Evolutionary conservation across 2,797 vertebrate genomes (phyloP).

Genomic region (Peromyscus melanophrys): DNA sequence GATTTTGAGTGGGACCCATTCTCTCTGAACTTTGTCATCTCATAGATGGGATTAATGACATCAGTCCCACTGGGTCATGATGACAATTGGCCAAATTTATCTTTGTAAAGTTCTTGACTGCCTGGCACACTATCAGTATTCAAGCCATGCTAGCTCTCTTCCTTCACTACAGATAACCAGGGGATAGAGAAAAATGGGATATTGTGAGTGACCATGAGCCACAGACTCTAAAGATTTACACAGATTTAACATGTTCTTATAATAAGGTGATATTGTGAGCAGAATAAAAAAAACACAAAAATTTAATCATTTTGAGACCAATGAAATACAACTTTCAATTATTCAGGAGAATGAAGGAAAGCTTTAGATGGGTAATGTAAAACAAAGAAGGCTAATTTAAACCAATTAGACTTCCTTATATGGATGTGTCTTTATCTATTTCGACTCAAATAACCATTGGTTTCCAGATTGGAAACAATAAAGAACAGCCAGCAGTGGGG

Average conservation of each 20-base stretch:
- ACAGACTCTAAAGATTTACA: not conserved
- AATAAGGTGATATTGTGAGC: slow-evolving; percentile 44
- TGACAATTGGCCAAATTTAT: not conserved
- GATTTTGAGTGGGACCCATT: not conserved
- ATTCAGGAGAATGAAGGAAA: slow-evolving; percentile 18
- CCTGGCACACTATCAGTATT: not conserved
- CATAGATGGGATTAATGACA: slow-evolving; percentile 13
- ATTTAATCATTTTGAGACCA: slow-evolving; percentile 66
- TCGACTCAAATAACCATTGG: not conserved
- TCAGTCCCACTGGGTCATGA: not conserved
- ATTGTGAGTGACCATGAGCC: not conserved
- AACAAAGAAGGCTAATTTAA: slow-evolving; percentile 57
- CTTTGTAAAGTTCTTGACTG: not conserved
- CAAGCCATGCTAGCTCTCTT: not conserved
- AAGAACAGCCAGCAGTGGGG: not conserved
- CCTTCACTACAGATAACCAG: not conserved
- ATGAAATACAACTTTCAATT: slow-evolving; percentile 46
- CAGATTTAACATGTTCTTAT: slow-evolving; percentile 24
- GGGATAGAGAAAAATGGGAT: not conserved
- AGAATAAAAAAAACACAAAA: slow-evolving; percentile 21
- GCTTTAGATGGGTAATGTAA: slow-evolving; percentile 23
- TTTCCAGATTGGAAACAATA: not conserved
- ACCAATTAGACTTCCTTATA: slow-evolving; percentile 30
- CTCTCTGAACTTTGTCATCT: not conserved
- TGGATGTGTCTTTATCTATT: slow-evolving; percentile 7